phyloP scores from a whole-genome alignment of 2,888 invertebrate species.

The Andrena fulva region DNA sequence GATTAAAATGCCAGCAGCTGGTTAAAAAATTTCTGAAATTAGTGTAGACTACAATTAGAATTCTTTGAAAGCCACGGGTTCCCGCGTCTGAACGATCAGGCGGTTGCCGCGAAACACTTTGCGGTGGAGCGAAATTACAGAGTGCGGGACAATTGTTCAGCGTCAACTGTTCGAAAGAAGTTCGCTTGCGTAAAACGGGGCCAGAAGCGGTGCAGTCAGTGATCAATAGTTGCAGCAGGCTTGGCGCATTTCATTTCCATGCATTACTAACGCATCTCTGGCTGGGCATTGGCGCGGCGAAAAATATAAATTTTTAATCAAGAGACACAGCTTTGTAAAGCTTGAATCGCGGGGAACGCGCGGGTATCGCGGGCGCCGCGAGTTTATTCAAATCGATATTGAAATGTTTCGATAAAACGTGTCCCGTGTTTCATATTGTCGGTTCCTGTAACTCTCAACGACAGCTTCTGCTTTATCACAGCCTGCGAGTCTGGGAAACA shows the following conservation, averaged over 20 bases:
- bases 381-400: not conserved
- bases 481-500: not conserved
- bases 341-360: not conserved
- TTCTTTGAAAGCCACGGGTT: constrained; percentile 4
- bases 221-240: not conserved
- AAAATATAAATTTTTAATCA: too few species aligned
- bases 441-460: not conserved
- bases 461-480: not conserved
- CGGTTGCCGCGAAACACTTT: constrained; percentile 16
- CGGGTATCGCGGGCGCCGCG: not conserved
- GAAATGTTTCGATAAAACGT: not conserved
- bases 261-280: not conserved
- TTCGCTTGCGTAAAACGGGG: too few species aligned
- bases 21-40: not conserved
- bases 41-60: not conserved
- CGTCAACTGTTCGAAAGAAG: not conserved
- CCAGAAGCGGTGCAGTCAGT: not conserved
- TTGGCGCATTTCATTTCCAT: not conserved
- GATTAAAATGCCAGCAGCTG: not conserved
- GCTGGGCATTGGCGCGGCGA: too few species aligned
- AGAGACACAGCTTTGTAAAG: not conserved
- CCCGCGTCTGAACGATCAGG: not conserved
- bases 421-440: not conserved
- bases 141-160: not conserved
- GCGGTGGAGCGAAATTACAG: constrained; percentile 21